A percentile compares a stretch with the other conserved stretches of the same genome.
These are phyloP conservation scores for Oncorhynchus mykiss DNA, from an alignment of 2,113 vertebrate species.

Conservation along the genomic window DNA sequence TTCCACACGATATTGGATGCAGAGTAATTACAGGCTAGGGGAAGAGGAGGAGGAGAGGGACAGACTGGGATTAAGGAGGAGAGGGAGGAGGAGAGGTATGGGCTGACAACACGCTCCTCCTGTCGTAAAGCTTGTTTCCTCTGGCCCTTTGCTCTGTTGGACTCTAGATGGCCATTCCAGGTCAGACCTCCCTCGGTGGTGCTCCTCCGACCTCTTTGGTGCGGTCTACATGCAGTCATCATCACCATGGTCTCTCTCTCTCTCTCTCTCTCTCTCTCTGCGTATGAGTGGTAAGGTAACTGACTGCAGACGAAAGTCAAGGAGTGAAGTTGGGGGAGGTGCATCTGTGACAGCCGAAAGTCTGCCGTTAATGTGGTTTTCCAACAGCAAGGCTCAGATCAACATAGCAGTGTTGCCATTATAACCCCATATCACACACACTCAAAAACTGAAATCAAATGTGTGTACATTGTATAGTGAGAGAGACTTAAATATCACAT, in stretches of 20 bases:
- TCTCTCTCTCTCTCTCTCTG: no score
- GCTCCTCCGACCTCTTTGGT: neutral
- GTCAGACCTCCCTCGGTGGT: slow-evolving; percentile 34
- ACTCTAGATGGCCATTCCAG: slow-evolving; percentile 48
- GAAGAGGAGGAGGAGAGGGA: slow-evolving; percentile 63
- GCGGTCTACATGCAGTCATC: neutral
- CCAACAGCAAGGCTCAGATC: no score
- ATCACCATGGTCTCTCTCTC: neutral
- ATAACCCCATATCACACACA: no score
- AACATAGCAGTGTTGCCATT: no score
- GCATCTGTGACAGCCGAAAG: no score
- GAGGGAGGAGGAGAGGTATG: slow-evolving; percentile 70
- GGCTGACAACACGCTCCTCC: slow-evolving; percentile 77
- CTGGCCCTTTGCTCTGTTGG: slow-evolving; percentile 40
- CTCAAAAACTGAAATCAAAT: no score
- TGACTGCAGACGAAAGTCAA: no score
- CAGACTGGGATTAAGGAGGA: slow-evolving; percentile 74
- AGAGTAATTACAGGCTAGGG: slow-evolving; percentile 69
- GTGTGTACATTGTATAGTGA: no score
- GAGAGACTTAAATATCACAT: no score
- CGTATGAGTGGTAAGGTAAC: no score
- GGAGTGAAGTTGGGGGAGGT: no score
- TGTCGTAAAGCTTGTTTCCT: slow-evolving; percentile 65
- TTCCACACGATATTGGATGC: slow-evolving; percentile 62
- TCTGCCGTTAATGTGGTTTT: no score